Evolutionary conservation across 2,113 vertebrate species (phyloP).

Genomic region (Solenodon paradoxus): DNA sequence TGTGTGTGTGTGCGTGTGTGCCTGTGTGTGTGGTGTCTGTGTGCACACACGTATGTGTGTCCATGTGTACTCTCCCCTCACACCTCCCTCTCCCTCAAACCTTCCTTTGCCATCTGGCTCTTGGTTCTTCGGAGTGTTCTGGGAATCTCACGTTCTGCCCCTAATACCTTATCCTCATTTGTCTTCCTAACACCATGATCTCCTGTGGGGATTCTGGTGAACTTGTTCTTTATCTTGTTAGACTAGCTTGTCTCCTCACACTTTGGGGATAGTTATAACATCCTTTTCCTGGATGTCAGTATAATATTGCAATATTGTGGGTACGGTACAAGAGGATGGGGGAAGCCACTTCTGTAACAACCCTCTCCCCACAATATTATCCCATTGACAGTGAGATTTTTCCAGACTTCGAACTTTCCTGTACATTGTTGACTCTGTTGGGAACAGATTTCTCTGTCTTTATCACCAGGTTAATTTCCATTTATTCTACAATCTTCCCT

Average conservation of each 20-base stretch:
- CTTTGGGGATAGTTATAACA: not conserved
- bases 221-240: not conserved
- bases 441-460: not conserved
- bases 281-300: no score
- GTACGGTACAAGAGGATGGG: no score
- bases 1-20: not conserved
- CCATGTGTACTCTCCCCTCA: no score
- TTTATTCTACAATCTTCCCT: not conserved
- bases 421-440: not conserved
- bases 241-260: not conserved
- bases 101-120: not conserved
- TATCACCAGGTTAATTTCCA: not conserved
- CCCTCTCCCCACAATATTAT: no score
- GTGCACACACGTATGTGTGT: no score
- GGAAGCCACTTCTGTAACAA: not conserved
- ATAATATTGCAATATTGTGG: rapidly evolving
- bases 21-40: not conserved
- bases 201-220: not conserved
- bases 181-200: not conserved
- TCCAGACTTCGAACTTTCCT: not conserved
- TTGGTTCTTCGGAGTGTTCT: not conserved
- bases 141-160: not conserved
- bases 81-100: no score
- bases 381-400: not conserved
- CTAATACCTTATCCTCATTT: no score